Evolutionary conservation across 1,140 invertebrate genomes (phyloP), one percentile per base, ranked within the genome.

Genomic region (Uloborus diversus): DNA sequence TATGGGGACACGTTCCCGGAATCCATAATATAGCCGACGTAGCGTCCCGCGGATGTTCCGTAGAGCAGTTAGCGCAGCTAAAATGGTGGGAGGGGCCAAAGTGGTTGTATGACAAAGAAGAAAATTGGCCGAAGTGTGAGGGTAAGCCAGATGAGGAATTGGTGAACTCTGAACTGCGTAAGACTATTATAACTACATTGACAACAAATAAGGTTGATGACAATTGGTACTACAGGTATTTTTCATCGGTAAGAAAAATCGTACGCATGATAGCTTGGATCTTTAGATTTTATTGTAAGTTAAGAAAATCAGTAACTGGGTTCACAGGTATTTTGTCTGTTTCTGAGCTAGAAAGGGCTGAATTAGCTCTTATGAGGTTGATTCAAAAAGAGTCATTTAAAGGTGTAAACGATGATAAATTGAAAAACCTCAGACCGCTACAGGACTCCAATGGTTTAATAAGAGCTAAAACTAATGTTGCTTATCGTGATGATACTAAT

Each of bases 81-180:
- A 32, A 35, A 28, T 70, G 57, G 37, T 80, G 78, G 78, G 61
- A 80, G 62, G 79, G 61, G 56, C 68, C 69, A 14, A 3, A 42
- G 17, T 71, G 62, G 68, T 27, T 80, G 7, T 5, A 11, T 1
- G 14, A 56, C 23, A 28, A 20, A 13, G 62, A 71, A 17, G 49
- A 62, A 4, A 37, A 53, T 14, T 81, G 65, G 83, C 78, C 80
- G 2, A 73, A 66, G 11, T 56, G 27, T 2, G 14, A 76, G 1
- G 13, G n/a, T 1, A 64, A 14, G 5, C 57, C 49, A 35, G 30
- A 66, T 42, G 73, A 56, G 57, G 47, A 66, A 42, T 64, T 62
- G 28, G 79, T 80, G 9, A 37, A 47, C 56, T 53, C 30, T 28
- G 79, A 80, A 71, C 35, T 66, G 5, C 32, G 59, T 11, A 70